Base-by-base conservation (phyloP, 2,797 vertebrate species). In the Rhabdophis nuchalis region DNA sequence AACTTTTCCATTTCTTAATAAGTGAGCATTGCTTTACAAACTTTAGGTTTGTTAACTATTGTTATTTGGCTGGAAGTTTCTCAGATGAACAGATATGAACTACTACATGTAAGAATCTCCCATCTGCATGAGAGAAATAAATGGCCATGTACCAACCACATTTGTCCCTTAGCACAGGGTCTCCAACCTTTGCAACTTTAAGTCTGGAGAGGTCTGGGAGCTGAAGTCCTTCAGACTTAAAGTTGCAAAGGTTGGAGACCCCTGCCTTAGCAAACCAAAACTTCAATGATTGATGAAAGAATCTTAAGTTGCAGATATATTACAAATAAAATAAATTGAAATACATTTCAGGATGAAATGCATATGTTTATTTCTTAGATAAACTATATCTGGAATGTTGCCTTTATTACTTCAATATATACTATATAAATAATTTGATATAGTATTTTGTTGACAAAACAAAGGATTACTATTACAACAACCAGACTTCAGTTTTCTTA, bases 381-480 rank as follows among this genome's bases (percentile, higher is more conserved):
- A 89, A 64, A 86, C 2, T 60, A 54, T 20, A 68, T 0, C 16
- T 89, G 12, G 32, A 64, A 41, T 50, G 13, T 92, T 89, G 1
- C 32, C 5, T 46, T 32, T n/a, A 36, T 32, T 89, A 50, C 64
- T 91, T 56, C 53, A 77, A 2, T 10, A 29, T 32, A 1, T 58
- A 3, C 5, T 20, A 72, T 91, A 77, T 90, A 92, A 93, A 94
- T 95, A 8, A 82, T 6, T 60, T 52, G 0, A 0, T 89, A 18
- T 6, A 23, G 56, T 93, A 52, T 92, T 72, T 95, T 87, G 89
- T 93, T 72, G 92, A 85, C 58, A 92, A 89, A 89, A 36, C 20
- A 54, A 61, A 90, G 77, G 68, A 77, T 95, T 93, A 92, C 61
- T 91, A 11, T 90, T 93, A 93, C 0, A 93, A 32, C 91, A 96